These are phyloP conservation scores for Meloidogyne hapla DNA, from an alignment of 1,140 invertebrate genomes.

Conservation along the genomic window DNA sequence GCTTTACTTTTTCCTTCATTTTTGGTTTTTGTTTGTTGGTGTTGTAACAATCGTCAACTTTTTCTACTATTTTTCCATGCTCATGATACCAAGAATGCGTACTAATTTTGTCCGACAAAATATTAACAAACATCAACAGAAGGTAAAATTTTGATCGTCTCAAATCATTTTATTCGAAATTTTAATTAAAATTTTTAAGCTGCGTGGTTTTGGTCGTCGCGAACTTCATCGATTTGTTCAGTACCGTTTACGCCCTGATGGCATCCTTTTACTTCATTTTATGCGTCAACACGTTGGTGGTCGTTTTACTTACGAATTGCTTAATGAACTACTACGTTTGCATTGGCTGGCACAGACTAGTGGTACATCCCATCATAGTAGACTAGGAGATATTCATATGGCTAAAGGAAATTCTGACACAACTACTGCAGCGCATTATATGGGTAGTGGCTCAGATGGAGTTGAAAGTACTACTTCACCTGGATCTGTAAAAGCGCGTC, in stretches of 20 bases:
- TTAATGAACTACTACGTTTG: constrained; percentile 45
- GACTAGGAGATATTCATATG: neutral
- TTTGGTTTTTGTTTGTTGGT: constrained; percentile 56
- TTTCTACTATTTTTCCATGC: constrained; percentile 54
- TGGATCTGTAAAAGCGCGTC: neutral
- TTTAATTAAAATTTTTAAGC: neutral
- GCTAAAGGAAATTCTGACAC: constrained; percentile 10
- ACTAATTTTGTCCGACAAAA: constrained; percentile 39
- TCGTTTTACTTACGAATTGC: constrained; percentile 51
- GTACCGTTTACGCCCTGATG: constrained; percentile 41
- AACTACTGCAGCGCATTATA: neutral
- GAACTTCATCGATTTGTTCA: constrained; percentile 48
- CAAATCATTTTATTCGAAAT: neutral
- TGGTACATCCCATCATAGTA: neutral
- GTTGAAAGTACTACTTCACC: neutral
- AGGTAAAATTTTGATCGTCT: constrained; percentile 30
- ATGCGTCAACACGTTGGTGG: constrained; percentile 57
- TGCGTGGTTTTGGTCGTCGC: constrained; percentile 32
- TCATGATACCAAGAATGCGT: constrained; percentile 43
- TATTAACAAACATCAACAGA: constrained; percentile 43
- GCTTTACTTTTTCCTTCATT: constrained; percentile 60
- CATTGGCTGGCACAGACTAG: constrained; percentile 33
- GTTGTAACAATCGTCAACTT: constrained; percentile 53
- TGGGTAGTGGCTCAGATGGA: neutral
- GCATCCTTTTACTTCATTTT: constrained; percentile 51